Evolutionary conservation across 92 coral and sea anemone species (phyloP).

Genomic region (Zoanthus gigantus): DNA sequence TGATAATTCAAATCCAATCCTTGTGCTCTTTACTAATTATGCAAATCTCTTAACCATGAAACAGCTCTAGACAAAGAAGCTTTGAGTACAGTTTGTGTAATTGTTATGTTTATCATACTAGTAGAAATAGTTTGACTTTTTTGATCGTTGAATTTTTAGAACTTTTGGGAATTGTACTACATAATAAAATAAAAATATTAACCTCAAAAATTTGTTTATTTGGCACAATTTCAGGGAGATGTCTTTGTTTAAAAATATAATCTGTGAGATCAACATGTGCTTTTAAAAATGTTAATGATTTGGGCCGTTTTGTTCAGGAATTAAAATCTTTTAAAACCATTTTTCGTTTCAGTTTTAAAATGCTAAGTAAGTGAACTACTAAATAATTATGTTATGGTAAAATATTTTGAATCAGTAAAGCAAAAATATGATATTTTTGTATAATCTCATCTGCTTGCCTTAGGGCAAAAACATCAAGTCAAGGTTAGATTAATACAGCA

Average conservation of each 20-base stretch:
- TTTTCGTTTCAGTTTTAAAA: not conserved
- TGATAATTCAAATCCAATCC: constrained; percentile 14
- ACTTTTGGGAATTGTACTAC: not conserved
- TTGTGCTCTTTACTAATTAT: constrained; percentile 17
- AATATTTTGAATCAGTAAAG: not conserved
- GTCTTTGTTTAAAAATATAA: constrained; percentile 38
- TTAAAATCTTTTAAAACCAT: constrained; percentile 16
- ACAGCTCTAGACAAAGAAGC: constrained; percentile 40
- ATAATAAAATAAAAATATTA: not conserved
- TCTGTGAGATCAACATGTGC: constrained; percentile 36
- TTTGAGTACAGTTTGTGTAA: constrained; percentile 49
- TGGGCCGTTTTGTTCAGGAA: constrained; percentile 21
- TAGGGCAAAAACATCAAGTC: constrained; percentile 33
- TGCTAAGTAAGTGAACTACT: not conserved
- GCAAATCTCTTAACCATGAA: constrained; percentile 52
- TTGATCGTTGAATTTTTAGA: constrained; percentile 1
- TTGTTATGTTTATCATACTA: constrained; percentile 45
- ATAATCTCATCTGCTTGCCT: constrained; percentile 19
- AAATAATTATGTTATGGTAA: not conserved
- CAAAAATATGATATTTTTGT: constrained; percentile 23
- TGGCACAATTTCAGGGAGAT: constrained; percentile 30
- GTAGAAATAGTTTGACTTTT: constrained; percentile 13
- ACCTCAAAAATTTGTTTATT: constrained; percentile 41
- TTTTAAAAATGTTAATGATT: constrained; percentile 32
- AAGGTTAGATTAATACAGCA: constrained; percentile 32